Evolutionary conservation across 2,113 vertebrate genomes (phyloP).

Genomic region (Crotalus helleri): DNA sequence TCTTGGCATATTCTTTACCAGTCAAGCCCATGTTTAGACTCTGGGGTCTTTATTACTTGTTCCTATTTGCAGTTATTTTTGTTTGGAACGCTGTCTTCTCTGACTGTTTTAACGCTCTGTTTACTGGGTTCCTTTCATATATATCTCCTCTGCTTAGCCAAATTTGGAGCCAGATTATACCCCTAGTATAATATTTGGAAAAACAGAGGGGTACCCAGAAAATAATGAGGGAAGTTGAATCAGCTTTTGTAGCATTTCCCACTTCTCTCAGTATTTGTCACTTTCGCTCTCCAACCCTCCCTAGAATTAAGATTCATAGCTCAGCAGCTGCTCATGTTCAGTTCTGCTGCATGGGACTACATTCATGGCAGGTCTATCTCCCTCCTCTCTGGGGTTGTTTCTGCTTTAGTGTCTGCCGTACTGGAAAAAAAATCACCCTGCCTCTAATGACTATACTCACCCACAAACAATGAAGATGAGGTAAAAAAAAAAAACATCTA

Average conservation of each 20-base stretch:
- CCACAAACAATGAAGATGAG: not conserved
- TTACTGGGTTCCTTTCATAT: not conserved
- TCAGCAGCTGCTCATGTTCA: not conserved
- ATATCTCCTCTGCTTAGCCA: not conserved
- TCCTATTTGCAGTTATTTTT: constrained; percentile 36
- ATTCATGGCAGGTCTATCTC: not conserved
- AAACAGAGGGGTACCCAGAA: not conserved
- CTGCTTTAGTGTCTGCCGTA: not conserved
- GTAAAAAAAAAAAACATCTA: not conserved
- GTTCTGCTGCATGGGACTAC: not conserved
- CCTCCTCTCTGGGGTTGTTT: not conserved
- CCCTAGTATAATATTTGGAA: not conserved
- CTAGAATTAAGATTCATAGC: not conserved
- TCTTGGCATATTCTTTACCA: not conserved
- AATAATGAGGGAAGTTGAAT: not conserved
- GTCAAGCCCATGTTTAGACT: constrained; percentile 23
- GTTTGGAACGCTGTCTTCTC: not conserved
- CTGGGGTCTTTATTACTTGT: constrained; percentile 28
- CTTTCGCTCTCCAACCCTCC: not conserved
- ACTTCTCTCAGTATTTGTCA: not conserved
- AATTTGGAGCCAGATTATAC: not conserved
- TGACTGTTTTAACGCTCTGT: not conserved
- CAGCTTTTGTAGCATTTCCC: not conserved
- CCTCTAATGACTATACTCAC: not conserved
- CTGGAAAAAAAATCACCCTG: not conserved